Percentiles rank a stretch among this genome's conserved stretches.
Conservation (phyloP, 64 coral and sea anemone species). For the Anthopleura sola region DNA sequence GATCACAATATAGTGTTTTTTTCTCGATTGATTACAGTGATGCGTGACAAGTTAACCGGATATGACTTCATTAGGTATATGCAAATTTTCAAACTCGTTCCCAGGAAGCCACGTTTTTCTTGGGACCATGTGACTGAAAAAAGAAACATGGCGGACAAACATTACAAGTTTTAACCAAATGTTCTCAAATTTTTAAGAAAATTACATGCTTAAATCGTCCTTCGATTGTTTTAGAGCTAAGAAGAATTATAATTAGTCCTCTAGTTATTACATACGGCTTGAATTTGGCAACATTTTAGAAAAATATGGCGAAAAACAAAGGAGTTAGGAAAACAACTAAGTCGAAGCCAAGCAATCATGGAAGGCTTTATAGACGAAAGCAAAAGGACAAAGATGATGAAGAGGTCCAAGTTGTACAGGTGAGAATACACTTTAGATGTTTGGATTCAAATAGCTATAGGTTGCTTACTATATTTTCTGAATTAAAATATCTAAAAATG, state of each 20-base stretch:
- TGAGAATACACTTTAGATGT: not conserved
- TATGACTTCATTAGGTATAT: not conserved
- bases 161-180: not conserved
- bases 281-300: not conserved
- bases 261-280: not conserved
- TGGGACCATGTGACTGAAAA: not conserved
- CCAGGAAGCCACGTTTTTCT: conserved; percentile 2
- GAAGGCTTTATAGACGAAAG: not conserved
- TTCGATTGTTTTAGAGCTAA: not conserved
- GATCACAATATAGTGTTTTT: too few relatives aligned
- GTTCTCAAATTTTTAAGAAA: not conserved
- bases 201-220: not conserved
- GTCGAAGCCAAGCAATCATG: not conserved
- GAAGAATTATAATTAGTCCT: not conserved
- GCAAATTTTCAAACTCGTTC: not conserved
- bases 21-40: too few relatives aligned
- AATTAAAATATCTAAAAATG: too few relatives aligned
- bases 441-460: too few relatives aligned
- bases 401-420: conserved; percentile 4
- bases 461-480: too few relatives aligned
- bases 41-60: not conserved
- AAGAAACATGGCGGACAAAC: conserved; percentile 23
- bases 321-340: not conserved
- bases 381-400: conserved; percentile 14
- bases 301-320: conserved; percentile 14